Evolutionary conservation across 2,113 vertebrate species (phyloP), one percentile per base, ranked within the genome.

Genomic region (Cyphotilapia sp.): DNA sequence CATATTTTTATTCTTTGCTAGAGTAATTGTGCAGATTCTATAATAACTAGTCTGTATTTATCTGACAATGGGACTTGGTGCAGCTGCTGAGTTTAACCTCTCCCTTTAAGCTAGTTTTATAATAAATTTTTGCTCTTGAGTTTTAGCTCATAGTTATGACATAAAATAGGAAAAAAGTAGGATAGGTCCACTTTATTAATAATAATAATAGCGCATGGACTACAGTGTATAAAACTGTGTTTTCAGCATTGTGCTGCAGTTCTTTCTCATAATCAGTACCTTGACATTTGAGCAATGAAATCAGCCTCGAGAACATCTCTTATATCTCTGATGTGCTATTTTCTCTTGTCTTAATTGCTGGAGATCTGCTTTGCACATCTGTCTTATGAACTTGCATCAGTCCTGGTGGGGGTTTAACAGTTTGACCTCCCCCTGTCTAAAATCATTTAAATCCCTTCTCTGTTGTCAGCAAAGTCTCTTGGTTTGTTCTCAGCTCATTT

Each of bases 381-480:
- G 66, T 82, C 69, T 82, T 45, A 45, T 83, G 35, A 87, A 66
- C 49, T 93, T 92, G 61, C 87, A 19, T 93, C 91, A 93, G 86
- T 80, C 61, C 57, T 47, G 24, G 33, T 27, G 83, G 81, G 47
- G 14, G 80, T 81, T 85, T 49, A 17, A 81, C 47, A 16, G 69
- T 87, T 91, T 45, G 19, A 16, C 57, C 29, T 29, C 29, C 80
- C 53, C 33, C 61, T 5, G 59, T 86, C 86, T 80, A 49, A 80
- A 90, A 82, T 89, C 80, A 54, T 56, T 85, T 88, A 87, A 92
- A 88, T 89, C 85, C 78, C 76, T 13, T 22, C 81, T 85, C 54
- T 86, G 78, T 85, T 90, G 82, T 91, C 86, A 84, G 86, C 53
- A 76, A 66, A 66, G 81, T 81, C 71, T 90, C 76, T 6, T n/a